phyloP scores from a whole-genome alignment of 2,797 vertebrate genomes.

The Triplophysa yarkandensis region DNA sequence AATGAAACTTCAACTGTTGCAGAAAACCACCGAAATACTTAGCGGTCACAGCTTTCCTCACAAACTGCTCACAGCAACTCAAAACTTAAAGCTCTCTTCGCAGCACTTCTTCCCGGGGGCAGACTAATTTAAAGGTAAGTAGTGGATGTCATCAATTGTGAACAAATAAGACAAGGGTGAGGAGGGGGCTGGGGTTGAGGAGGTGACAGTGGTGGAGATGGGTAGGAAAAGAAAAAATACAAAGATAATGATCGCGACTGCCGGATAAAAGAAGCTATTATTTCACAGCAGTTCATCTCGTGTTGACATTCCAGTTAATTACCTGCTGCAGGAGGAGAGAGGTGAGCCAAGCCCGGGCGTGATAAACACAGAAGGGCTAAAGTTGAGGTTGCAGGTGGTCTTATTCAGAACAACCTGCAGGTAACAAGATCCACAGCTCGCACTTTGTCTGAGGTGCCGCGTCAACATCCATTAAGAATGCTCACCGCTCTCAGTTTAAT shows the following conservation, averaged over 20 bases:
- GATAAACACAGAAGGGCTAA: conserved; percentile 51
- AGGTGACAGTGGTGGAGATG: conserved; percentile 44
- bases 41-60: conserved; percentile 55
- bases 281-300: conserved; percentile 65
- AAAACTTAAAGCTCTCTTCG: conserved; percentile 60
- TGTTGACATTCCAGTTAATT: conserved; percentile 70
- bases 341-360: conserved; percentile 41
- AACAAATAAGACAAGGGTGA: conserved; percentile 68
- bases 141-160: conserved; percentile 68
- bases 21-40: conserved; percentile 54
- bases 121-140: conserved; percentile 68
- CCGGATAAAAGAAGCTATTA: conserved; percentile 70
- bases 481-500: conserved; percentile 31
- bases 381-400: conserved; percentile 41
- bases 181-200: conserved; percentile 41
- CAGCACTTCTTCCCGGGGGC: conserved; percentile 60
- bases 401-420: conserved; percentile 49
- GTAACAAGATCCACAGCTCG: conserved; percentile 52
- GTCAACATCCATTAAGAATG: conserved; percentile 50
- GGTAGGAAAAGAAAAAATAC: conserved; percentile 54
- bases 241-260: conserved; percentile 66
- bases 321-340: conserved; percentile 60
- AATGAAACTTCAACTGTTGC: conserved; percentile 47
- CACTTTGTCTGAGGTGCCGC: conserved; percentile 44
- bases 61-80: conserved; percentile 61